These are phyloP conservation scores for Drosophila azteca DNA, from an alignment of 1,140 invertebrate genomes.

Conservation along the genomic window DNA sequence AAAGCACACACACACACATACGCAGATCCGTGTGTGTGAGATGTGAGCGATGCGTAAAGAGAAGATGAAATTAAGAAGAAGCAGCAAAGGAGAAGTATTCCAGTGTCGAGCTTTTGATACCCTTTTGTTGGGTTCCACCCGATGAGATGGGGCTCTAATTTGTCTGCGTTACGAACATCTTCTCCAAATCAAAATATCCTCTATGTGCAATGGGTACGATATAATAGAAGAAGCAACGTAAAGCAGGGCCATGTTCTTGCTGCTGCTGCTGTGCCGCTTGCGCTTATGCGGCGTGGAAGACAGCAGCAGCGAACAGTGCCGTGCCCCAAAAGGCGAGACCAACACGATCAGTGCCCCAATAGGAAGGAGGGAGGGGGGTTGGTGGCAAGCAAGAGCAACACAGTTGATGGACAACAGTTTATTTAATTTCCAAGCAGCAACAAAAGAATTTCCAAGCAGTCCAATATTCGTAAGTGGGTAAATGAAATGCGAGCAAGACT, in stretches of 20 bases:
- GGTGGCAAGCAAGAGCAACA: constrained; percentile 1
- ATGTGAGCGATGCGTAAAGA: background rate
- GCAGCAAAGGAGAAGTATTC: too few species aligned
- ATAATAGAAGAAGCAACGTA: too few species aligned
- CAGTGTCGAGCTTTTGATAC: too few species aligned
- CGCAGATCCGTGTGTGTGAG: background rate
- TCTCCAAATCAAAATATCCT: too few species aligned
- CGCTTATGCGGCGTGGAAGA: too few species aligned
- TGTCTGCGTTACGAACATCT: too few species aligned
- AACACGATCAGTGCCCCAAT: background rate
- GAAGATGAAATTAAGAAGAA: background rate
- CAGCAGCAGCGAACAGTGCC: too few species aligned
- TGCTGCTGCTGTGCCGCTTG: too few species aligned
- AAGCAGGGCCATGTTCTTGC: too few species aligned
- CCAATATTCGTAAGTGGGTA: constrained; percentile 4
- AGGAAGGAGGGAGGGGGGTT: constrained; percentile 1
- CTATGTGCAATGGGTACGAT: too few species aligned
- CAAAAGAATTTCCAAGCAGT: constrained; percentile 30
- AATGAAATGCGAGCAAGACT: constrained; percentile 4
- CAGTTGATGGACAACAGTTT: constrained; percentile 67
- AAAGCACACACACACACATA: background rate
- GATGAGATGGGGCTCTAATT: too few species aligned
- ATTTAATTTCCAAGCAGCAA: constrained; percentile 63
- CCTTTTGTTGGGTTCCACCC: too few species aligned
- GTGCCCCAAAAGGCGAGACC: background rate